Base-by-base conservation (phyloP, 1,140 invertebrate species). In the Heliothis subflexa region DNA sequence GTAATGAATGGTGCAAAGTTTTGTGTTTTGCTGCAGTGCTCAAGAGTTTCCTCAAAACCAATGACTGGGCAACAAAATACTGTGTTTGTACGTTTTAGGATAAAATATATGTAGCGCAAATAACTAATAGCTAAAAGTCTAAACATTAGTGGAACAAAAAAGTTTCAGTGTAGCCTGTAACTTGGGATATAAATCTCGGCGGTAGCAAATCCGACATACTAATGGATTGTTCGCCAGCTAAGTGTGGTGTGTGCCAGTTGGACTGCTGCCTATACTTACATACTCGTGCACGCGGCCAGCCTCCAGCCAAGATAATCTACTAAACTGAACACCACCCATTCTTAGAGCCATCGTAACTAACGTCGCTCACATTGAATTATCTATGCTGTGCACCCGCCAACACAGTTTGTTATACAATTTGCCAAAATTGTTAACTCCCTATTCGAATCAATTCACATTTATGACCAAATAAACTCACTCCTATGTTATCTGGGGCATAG, bases 211-310 rank as follows among this genome's bases (percentile, higher is more conserved):
- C 86, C 84, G 81, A 87, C 81, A 81, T 85, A 86, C 81, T 91
- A 89, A 91, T 90, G 88, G 89, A 90, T 91, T 87, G 89, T 91
- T 85, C 82, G 86, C 80, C 74, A 68, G 82, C 80, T 85, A 81
- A 84, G 83, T 74, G 77, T 64, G 73, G 78, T 52, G 81, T 83
- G 83, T 86, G 88, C 88, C 88, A 90, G 84, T 90, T 90, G 88
- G 88, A 89, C 78, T 80, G 47, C 52, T 85, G 83, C 83, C 83
- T 81, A 52, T 68, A n/a, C n/a, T n/a, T n/a, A 81, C 76, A 78
- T 55, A 64, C 75, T 73, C 18, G 28, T 25, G 74, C 33, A 50
- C 64, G 64, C 57, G 55, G 47, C 72, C 54, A 40, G 78, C 55
- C 74, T 62, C 61, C 25, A 66, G 70, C 78, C 71, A 74, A 81